Evolutionary conservation across 2,888 invertebrate species (phyloP), one percentile per base, ranked within the genome.

Genomic region (Lamellibrachia satsuma): DNA sequence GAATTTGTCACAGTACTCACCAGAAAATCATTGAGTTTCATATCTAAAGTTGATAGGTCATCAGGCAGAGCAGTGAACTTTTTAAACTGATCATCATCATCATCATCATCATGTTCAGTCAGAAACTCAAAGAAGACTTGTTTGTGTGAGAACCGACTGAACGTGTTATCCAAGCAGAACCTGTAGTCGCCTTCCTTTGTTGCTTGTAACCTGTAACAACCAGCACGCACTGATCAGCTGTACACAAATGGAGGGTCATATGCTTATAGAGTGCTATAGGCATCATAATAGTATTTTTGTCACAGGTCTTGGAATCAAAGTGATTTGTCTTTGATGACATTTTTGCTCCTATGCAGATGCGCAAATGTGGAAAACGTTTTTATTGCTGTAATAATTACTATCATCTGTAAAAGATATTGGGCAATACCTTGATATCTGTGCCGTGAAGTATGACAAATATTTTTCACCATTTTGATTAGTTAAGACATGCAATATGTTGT

Each of bases 111-210:
- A 91, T 95, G 95, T 92, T 95, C 95, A 15, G 95, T 94, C 11
- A 95, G 92, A 11, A 98, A 95, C 95, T 98, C 98, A 95, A 98
- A 98, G 96, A 98, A 98, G 0, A 98, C 98, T 0, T 98, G 98
- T 96, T 99, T 99, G 22, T 97, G 97, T 94, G 98, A 98, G 95
- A 98, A 98, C n/a, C 97, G 97, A 96, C 98, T 98, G 96, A 98
- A 98, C 0, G 97, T 97, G 96, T 99, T 99, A 96, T 98, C 98
- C 95, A 98, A 98, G 95, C 99, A 99, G 95, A 98, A 97, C 93
- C 97, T 97, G 96, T 98, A 98, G 95, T 98, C 98, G 0, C 98
- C 98, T 57, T 93, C 93, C 57, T 93, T 93, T n/a, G 90, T 55
- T 3, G 94, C 92, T 39, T 52, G 27, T 15, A 93, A 15, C 90